Base-by-base conservation (phyloP, 2,113 vertebrate genomes). In the Mystacornis crossleyi region DNA sequence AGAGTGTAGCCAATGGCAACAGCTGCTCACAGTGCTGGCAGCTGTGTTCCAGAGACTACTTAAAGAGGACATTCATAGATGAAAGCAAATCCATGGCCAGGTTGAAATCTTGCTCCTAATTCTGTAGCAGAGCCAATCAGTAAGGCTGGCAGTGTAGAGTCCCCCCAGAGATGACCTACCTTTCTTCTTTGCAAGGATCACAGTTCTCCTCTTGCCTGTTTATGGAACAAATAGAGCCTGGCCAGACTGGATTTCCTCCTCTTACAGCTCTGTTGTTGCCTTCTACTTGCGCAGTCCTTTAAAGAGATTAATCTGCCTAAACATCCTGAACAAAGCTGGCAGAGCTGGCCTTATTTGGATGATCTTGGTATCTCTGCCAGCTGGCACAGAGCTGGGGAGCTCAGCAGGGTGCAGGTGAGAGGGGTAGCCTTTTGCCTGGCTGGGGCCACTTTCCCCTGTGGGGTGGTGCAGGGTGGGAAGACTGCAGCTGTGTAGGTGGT, bases 241-340 rank as follows among this genome's bases (percentile, higher is more conserved):
- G 28, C 24, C 31, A 78, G 42, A 19, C 57, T 67, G n/a, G 11
- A 47, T 60, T 80, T 79, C 53, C 10, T 61, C 4, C 5, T 33
- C 20, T 43, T 25, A 4, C 18, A 40, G 19, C 1, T 0, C 31
- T 61, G 53, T 3, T 38, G 14, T 47, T 12, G 1, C 16, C 58
- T 87, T 81, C 84, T 18, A 12, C 71, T 89, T 75, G 43, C 18
- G 12, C 31, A 12, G 17, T 43, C 18, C 24, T 81, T 64, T 54
- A 73, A 58, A 66, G 69, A 64, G 11, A 28, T 40, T 5, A 36
- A n/a, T 75, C 36, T 60, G 36, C 91, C 86, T 86, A 91, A 96
- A 95, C 14, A 33, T 36, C 13, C 28, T 66, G 42, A 60, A 38
- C 1, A 0, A 26, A 18, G 6, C 34, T 89, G 72, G 24, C 4